Conservation (phyloP, 2,113 vertebrate genomes). For the Passer montanus region DNA sequence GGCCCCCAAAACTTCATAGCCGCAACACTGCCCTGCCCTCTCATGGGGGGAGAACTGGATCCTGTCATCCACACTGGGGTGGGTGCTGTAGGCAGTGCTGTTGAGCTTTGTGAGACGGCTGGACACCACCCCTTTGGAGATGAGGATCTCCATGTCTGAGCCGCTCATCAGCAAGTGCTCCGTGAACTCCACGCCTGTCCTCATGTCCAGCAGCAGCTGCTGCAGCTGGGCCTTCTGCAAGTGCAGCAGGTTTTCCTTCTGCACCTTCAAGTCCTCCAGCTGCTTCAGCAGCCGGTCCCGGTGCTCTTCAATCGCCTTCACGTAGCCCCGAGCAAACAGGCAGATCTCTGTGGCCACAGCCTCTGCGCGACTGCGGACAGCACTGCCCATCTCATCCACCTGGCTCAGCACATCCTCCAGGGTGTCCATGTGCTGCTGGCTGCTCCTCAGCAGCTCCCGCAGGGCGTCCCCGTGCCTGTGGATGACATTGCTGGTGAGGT, state of each 20-base stretch:
- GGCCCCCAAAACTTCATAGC: constrained; percentile 85
- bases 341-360: constrained; percentile 75
- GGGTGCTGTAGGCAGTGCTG: constrained; percentile 59
- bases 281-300: constrained; percentile 80
- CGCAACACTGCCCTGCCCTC: constrained; percentile 78
- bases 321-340: constrained; percentile 78
- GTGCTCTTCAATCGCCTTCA: constrained; percentile 83
- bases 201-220: constrained; percentile 85
- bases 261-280: constrained; percentile 80
- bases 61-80: constrained; percentile 40
- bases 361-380: constrained; percentile 64
- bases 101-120: constrained; percentile 79
- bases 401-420: constrained; percentile 77
- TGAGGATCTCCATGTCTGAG: constrained; percentile 86
- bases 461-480: constrained; percentile 80
- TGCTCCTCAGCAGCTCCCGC: constrained; percentile 75
- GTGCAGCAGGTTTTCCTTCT: constrained; percentile 82
- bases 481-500: constrained; percentile 72
- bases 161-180: constrained; percentile 82
- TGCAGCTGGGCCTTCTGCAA: constrained; percentile 86
- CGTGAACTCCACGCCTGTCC: constrained; percentile 81
- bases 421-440: constrained; percentile 74
- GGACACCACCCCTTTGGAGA: constrained; percentile 81
- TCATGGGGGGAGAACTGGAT: constrained; percentile 82
- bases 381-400: constrained; percentile 66